phyloP scores from a whole-genome alignment of 2,888 invertebrate genomes.

The Drosophila hamatofila region DNA sequence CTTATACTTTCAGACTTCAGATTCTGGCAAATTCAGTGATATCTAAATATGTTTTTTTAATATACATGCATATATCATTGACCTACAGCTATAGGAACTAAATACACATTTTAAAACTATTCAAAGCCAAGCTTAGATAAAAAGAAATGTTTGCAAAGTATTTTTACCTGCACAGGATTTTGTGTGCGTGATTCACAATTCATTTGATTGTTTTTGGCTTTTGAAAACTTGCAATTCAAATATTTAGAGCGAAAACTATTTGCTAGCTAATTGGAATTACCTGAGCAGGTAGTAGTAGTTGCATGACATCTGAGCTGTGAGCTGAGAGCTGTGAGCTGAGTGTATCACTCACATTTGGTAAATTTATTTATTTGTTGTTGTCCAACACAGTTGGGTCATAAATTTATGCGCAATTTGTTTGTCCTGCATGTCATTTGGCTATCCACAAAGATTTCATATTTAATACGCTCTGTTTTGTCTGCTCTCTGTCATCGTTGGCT shows the following conservation, averaged over 20 bases:
- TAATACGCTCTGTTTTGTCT: conserved; percentile 44
- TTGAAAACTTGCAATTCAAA: neutral
- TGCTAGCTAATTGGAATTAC: conserved; percentile 4
- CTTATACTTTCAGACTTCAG: no score
- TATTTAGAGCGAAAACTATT: neutral
- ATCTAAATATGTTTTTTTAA: no score
- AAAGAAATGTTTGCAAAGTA: neutral
- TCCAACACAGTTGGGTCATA: conserved; percentile 51
- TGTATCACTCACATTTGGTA: conserved; percentile 37
- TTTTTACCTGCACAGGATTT: neutral
- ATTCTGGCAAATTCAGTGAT: no score
- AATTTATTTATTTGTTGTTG: conserved; percentile 49
- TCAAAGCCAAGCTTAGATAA: neutral
- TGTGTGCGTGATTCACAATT: neutral
- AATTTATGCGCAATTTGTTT: conserved; percentile 73
- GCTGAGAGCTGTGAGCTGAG: conserved; percentile 7
- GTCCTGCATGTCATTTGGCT: conserved; percentile 71
- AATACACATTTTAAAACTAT: neutral
- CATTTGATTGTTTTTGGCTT: neutral
- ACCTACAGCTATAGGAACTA: no score
- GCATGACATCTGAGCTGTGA: neutral
- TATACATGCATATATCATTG: no score
- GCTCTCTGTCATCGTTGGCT: conserved; percentile 2
- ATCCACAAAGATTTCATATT: conserved; percentile 74
- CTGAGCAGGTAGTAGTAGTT: neutral